Base-by-base conservation (phyloP, 2,113 vertebrate species). In the Spheniscus mendiculus region DNA sequence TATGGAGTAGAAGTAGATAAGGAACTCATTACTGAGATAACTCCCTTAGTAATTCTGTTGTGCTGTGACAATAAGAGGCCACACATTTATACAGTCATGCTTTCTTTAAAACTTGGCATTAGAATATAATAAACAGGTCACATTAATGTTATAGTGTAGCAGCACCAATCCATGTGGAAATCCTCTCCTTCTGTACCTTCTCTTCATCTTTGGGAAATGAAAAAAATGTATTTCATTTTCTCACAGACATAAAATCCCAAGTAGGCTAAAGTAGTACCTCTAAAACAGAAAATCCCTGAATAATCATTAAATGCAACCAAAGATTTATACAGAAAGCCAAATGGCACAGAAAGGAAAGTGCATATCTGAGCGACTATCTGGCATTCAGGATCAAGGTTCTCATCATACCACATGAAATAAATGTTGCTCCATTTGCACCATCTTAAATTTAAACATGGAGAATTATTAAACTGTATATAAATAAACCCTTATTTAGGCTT, bases 251-350 rank as follows among this genome's bases (percentile, higher is more conserved):
- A 72, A 95, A 92, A 89, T 45, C 55, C 16, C 59, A 92, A 96
- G 83, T 66, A 83, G 63, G 38, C 63, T 93, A 87, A 92, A 92
- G 40, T 6, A 84, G 50, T 71, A 89, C 47, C 32, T 89, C 9
- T 10, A 82, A 94, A 92, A 3, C 42, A 92, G 76, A 95, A 97
- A 97, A 97, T 67, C 72, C 71, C 72, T 78, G 69, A 84, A 84
- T 67, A 95, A 95, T 78, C 72, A 92, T 78, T 78, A 92, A 84
- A 89, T 21, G 16, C 42, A 91, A 90, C 59, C 69, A 52, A 95
- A 94, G 55, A 89, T 70, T 94, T 94, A 81, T 44, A 67, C 10
- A 82, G 59, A 86, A 87, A 78, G 47, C 45, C 76, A 93, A 93
- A 94, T 42, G 20, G 63, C 59, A 81, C 53, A 50, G 67, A 95